Evolutionary conservation across 2,888 invertebrate species (phyloP), one percentile per base, ranked within the genome.

Genomic region (Halictus ligatus): DNA sequence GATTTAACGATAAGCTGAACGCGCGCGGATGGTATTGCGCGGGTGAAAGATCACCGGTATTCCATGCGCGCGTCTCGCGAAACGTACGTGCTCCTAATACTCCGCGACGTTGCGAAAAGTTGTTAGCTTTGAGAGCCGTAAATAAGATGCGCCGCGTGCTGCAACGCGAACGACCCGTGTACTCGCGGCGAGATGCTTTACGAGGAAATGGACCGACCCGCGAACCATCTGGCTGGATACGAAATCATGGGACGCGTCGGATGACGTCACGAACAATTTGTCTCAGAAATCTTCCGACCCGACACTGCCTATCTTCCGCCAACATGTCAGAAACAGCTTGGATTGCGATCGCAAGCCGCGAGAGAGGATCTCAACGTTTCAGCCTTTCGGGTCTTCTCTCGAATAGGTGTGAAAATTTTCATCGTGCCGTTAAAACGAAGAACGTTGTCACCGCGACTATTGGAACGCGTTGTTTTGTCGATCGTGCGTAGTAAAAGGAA

Each of bases 101-200:
- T 72, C 75, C 40, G 50, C 46, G 75, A 76, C 75, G 76, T 71
- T 29, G 64, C 43, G 83, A 76, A 81, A 84, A 81, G 76, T 84
- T 73, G 77, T 81, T 81, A 73, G 72, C 83, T 76, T 81, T 67
- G 82, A 73, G 72, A 35, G 40, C 35, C 83, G 82, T 81, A 81
- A 84, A 84, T 84, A 81, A 80, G 74, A 78, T 78, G 46, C 50
- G 13, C 72, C 72, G 72, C n/a, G 54, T 67, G 67, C 15, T 69
- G 18, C 40, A 5, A 13, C 29, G 74, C n/a, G 12, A 40, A 48
- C 8, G n/a, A 48, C 8, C 73, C 71, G 40, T 60, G 58, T 72
- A 58, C 54, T n/a, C 75, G 71, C 64, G 60, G 29, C 13, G 10
- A 64, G 67, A 40, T 40, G 75, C 58, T 85, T 78, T 67, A 60